Percentiles rank a stretch among this genome's conserved stretches.
These are phyloP conservation scores for Glossosoma conforme DNA, from an alignment of 1,140 invertebrate genomes.

Conservation along the genomic window DNA sequence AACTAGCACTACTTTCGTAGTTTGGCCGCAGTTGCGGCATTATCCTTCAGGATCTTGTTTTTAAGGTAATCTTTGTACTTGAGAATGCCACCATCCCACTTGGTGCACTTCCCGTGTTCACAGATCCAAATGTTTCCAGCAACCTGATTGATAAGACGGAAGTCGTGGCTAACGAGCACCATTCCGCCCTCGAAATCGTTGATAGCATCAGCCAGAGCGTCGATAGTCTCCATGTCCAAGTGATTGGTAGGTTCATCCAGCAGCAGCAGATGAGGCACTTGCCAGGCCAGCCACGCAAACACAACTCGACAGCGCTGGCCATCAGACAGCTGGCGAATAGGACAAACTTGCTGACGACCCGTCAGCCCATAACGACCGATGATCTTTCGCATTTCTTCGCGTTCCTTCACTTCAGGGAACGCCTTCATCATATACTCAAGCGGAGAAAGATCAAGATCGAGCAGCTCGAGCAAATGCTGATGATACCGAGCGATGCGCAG, in stretches of 20 bases:
- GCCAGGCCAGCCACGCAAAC: conserved; percentile 96
- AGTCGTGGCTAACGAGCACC: conserved; percentile 96
- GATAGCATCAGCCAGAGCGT: conserved; percentile 95
- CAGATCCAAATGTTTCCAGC: conserved; percentile 99
- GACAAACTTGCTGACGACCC: conserved; percentile 95
- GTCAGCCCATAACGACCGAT: conserved; percentile 96
- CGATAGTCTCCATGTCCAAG: conserved; percentile 99
- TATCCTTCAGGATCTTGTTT: conserved; percentile 70
- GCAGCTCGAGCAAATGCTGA: conserved; percentile 95
- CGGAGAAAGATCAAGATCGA: conserved; percentile 92
- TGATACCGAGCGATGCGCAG: conserved; percentile 96
- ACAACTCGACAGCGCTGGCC: conserved; percentile 98
- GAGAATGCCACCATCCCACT: conserved; percentile 95
- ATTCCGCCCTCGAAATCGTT: conserved; percentile 98
- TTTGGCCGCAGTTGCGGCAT: conserved; percentile 45
- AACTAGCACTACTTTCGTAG: conserved; percentile 47
- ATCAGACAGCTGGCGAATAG: conserved; percentile 95
- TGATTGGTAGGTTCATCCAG: conserved; percentile 99
- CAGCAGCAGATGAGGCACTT: conserved; percentile 88
- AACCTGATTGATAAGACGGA: conserved; percentile 97
- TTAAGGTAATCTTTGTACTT: conserved; percentile 95
- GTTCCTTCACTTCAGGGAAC: conserved; percentile 96
- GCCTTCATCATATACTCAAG: conserved; percentile 97
- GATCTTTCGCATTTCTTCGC: conserved; percentile 98
- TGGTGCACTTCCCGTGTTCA: conserved; percentile 92